phyloP scores from a whole-genome alignment of 2,113 vertebrate genomes.

The Neomonachus schauinslandi region DNA sequence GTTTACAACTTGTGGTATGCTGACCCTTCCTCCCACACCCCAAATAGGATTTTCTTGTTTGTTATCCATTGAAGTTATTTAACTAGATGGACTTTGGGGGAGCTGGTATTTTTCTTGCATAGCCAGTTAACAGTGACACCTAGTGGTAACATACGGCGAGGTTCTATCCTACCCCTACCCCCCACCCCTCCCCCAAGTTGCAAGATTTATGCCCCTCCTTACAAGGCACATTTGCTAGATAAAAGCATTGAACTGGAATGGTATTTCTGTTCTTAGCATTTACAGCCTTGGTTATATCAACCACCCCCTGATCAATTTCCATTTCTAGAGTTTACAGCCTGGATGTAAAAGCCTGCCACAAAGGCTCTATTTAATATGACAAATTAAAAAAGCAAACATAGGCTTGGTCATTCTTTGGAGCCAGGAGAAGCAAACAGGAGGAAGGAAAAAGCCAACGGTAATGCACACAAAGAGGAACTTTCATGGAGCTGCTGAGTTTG shows the following conservation, averaged over 20 bases:
- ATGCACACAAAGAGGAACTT: neutral
- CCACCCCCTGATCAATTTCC: conserved; percentile 81
- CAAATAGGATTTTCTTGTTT: conserved; percentile 55
- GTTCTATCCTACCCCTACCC: neutral
- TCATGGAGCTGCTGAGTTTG: neutral
- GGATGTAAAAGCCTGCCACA: conserved; percentile 78
- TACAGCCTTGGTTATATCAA: conserved; percentile 78
- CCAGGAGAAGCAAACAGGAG: conserved; percentile 51
- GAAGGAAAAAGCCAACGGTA: neutral
- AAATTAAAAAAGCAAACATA: conserved; percentile 82
- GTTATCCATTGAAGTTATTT: conserved; percentile 54
- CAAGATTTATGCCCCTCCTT: conserved; percentile 76
- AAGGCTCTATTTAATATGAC: conserved; percentile 80
- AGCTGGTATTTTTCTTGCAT: conserved; percentile 26
- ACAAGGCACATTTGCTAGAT: conserved; percentile 75
- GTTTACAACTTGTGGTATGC: neutral
- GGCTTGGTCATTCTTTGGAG: conserved; percentile 66
- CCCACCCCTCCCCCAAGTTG: neutral
- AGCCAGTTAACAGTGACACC: conserved; percentile 80
- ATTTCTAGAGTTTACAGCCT: conserved; percentile 81
- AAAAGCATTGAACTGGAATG: conserved; percentile 80
- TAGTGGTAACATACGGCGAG: conserved; percentile 72
- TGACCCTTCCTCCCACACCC: neutral
- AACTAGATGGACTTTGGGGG: conserved; percentile 48
- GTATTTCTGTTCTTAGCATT: conserved; percentile 78